phyloP scores from a whole-genome alignment of 2,888 invertebrate genomes.

The Drosophila picticornis region DNA sequence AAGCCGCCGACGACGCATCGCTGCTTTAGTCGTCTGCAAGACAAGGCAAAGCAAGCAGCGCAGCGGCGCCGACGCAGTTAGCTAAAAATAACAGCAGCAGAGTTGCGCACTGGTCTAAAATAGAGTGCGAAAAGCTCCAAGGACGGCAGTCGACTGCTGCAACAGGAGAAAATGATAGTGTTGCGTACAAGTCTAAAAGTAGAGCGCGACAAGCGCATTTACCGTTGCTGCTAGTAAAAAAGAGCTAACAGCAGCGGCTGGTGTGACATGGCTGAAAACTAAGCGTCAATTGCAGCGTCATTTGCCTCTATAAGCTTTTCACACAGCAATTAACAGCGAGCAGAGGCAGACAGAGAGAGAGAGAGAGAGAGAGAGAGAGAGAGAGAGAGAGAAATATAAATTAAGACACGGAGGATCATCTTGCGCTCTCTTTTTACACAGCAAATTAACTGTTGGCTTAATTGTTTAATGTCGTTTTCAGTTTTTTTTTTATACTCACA shows the following conservation, averaged over 20 bases:
- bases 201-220: constrained; percentile 48
- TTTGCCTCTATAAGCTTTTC: constrained; percentile 54
- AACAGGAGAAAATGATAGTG: constrained; percentile 25
- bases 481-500: constrained; percentile 39
- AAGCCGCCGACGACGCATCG: constrained; percentile 52
- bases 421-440: constrained; percentile 20
- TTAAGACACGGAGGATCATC: constrained; percentile 1
- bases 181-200: constrained; percentile 36
- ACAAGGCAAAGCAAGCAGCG: background rate
- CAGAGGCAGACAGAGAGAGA: background rate
- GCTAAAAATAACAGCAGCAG: constrained; percentile 63
- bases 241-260: constrained; percentile 26
- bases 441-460: constrained; percentile 30
- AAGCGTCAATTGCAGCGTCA: constrained; percentile 44
- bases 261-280: constrained; percentile 52
- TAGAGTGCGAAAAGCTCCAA: constrained; percentile 3
- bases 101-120: background rate
- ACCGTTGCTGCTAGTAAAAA: constrained; percentile 52
- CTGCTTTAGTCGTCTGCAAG: constrained; percentile 16
- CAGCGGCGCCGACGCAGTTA: constrained; percentile 52
- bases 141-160: constrained; percentile 6
- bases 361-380: background rate
- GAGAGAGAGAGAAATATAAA: background rate
- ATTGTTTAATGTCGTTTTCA: constrained; percentile 29
- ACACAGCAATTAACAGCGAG: constrained; percentile 55